A percentile compares a stretch with the other conserved stretches of the same genome.
These are phyloP conservation scores for Torymus texanus DNA, from an alignment of 2,888 invertebrate species.

Conservation along the genomic window DNA sequence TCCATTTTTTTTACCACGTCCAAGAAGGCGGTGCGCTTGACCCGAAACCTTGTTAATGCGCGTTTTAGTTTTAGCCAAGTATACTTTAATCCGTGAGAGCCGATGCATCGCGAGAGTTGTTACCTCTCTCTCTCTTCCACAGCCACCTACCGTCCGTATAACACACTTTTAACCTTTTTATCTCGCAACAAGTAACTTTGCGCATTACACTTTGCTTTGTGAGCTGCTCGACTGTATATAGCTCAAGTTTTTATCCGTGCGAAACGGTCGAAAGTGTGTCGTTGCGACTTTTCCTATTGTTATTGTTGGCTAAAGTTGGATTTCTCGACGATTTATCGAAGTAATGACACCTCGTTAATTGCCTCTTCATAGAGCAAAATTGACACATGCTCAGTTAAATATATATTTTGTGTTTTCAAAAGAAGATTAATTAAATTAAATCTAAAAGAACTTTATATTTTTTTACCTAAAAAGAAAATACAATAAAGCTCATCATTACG, in stretches of 20 bases:
- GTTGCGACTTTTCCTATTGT: neutral
- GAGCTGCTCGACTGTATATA: neutral
- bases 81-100: constrained; percentile 18
- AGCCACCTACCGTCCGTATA: neutral
- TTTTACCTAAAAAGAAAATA: no score
- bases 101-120: neutral
- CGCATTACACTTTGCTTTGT: neutral
- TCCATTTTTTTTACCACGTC: constrained; percentile 3
- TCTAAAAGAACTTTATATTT: no score
- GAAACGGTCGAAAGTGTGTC: neutral
- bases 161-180: constrained; percentile 21
- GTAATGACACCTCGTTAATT: no score
- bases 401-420: no score
- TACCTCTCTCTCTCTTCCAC: neutral
- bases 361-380: no score
- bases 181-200: neutral
- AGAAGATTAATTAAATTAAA: no score
- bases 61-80: constrained; percentile 30
- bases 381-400: no score
- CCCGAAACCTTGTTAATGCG: constrained; percentile 47
- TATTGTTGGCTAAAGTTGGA: neutral
- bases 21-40: constrained; percentile 41
- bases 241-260: neutral
- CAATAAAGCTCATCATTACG: no score
- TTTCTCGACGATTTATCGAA: no score